phyloP scores from a whole-genome alignment of 2,113 vertebrate genomes.

The Agapornis roseicollis region DNA sequence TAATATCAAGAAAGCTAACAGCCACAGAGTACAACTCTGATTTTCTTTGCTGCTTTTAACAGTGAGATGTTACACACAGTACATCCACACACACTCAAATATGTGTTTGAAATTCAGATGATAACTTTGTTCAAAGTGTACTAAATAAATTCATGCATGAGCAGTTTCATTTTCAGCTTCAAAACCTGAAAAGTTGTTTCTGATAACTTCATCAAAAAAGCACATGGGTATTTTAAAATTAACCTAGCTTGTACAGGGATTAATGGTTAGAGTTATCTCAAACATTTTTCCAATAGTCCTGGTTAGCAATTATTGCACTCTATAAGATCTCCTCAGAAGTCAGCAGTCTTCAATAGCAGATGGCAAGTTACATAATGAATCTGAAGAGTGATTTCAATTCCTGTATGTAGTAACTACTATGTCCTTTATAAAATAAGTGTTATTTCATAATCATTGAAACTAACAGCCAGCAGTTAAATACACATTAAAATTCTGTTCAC shows the following conservation, averaged over 20 bases:
- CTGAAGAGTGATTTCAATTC: constrained; percentile 51
- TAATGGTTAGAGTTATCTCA: constrained; percentile 73
- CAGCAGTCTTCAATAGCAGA: constrained; percentile 78
- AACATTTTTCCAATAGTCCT: constrained; percentile 75
- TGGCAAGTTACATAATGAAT: constrained; percentile 73
- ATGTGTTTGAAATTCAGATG: not conserved
- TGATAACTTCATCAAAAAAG: constrained; percentile 74
- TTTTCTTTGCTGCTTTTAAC: not conserved
- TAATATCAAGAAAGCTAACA: not conserved
- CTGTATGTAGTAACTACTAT: constrained; percentile 44
- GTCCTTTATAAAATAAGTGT: constrained; percentile 74
- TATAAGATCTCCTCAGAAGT: constrained; percentile 63
- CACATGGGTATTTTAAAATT: constrained; percentile 67
- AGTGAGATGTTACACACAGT: not conserved
- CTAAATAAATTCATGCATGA: not conserved
- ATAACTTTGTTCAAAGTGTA: not conserved
- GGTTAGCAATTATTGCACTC: constrained; percentile 57
- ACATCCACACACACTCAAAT: not conserved
- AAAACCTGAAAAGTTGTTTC: constrained; percentile 63
- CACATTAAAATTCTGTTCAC: constrained; percentile 50
- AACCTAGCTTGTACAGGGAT: constrained; percentile 72
- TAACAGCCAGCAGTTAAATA: constrained; percentile 76
- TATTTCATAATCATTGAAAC: constrained; percentile 74
- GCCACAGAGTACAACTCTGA: not conserved
- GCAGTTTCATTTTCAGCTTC: constrained; percentile 58